Base-by-base conservation (phyloP, 2,888 invertebrate genomes). In the Chromoteleia sp. region DNA sequence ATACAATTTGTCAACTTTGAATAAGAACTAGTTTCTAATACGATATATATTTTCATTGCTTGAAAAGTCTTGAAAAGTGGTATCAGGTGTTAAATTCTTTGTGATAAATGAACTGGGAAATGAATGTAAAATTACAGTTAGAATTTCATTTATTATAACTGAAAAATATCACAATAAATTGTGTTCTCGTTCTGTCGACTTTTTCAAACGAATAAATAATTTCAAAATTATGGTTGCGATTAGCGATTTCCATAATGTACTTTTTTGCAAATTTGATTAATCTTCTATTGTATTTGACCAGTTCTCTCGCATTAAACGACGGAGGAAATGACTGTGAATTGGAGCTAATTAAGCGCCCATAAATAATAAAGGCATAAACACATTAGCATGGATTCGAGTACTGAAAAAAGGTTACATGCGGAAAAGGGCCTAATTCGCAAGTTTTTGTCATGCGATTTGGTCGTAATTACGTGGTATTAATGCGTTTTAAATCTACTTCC, bases 361-460 rank as follows among this genome's bases (percentile, higher is more conserved):
- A 56, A 68, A 43, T 58, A 70, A 70, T 59, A 59, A 59, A 71
- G 50, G 50, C 45, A 50, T 59, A 50, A 71, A 71, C 71, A 15
- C 50, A 50, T 70, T 70, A 70, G 48, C 56, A 21, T 33, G 43
- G 30, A 39, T 50, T 48, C 21, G 14, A 68, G 30, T 2, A 3
- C 29, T 1, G 7, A 68, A 43, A 52, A 58, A 45, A 14, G 2
- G 5, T 56, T 39, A 29, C 29, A 0, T 15, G 29, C 17, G 43
- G n/a, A 56, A 45, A 56, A 48, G 41, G 33, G 50, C 15, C 17
- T 30, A 7, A 58, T 58, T 75, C 41, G 45, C 54, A 12, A n/a
- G 29, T 75, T 75, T 75, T 58, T 58, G 58, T 61, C 30, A 10
- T 10, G 50, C 8, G 17, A 48, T 39, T 70, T 52, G 5, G 10